phyloP scores from a whole-genome alignment of 23 tunicate genomes.

The Styela plicata region DNA sequence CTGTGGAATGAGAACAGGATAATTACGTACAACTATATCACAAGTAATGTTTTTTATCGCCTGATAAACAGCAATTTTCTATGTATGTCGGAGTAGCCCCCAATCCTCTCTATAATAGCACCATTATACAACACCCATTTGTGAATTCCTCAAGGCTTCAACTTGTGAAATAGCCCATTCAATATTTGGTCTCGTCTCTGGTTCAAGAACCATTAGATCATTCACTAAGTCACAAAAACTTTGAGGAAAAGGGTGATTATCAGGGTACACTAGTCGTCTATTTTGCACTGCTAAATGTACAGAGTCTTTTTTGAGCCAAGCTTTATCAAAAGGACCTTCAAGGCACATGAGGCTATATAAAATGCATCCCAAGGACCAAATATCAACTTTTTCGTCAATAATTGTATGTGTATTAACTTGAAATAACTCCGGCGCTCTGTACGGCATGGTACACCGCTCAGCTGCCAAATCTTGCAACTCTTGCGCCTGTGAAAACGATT shows the following conservation, averaged over 20 bases:
- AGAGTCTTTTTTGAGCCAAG: slow-evolving; percentile 93
- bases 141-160: slow-evolving; percentile 28
- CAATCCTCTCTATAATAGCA: no score
- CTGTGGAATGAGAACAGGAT: no score
- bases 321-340: slow-evolving; percentile 98
- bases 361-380: slow-evolving; percentile 95
- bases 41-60: no score
- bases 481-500: slow-evolving; percentile 66
- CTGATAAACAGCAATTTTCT: no score
- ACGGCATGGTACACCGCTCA: slow-evolving; percentile 92
- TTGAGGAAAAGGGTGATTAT: slow-evolving; percentile 43
- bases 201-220: slow-evolving; percentile 48
- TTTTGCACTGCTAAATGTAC: slow-evolving; percentile 95
- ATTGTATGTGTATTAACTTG: slow-evolving; percentile 64
- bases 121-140: slow-evolving; percentile 18
- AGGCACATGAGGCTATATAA: slow-evolving; percentile 80
- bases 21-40: no score
- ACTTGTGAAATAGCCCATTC: slow-evolving; percentile 42
- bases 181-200: slow-evolving; percentile 56
- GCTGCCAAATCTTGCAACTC: slow-evolving; percentile 86
- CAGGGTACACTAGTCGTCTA: slow-evolving; percentile 52
- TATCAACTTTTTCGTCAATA: slow-evolving; percentile 95
- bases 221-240: slow-evolving; percentile 33
- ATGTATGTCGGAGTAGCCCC: no score
- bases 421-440: slow-evolving; percentile 93